phyloP scores from a whole-genome alignment of 2,113 vertebrate species.

The Ornithorhynchus anatinus region DNA sequence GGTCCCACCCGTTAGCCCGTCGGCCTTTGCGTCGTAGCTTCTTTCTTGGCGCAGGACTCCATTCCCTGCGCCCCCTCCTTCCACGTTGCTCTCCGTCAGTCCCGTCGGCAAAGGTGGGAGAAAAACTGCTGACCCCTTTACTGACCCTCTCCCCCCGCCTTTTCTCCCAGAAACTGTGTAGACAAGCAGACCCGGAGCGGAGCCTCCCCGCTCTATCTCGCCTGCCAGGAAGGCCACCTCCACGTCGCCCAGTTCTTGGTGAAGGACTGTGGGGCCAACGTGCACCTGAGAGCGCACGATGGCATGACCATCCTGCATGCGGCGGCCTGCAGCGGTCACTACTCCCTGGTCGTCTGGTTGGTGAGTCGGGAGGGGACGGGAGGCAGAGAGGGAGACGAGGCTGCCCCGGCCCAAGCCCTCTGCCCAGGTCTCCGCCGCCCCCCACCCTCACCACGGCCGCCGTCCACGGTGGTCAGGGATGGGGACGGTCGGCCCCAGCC shows the following conservation, averaged over 20 bases:
- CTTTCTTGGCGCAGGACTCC: no score
- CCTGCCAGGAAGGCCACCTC: slow-evolving; percentile 85
- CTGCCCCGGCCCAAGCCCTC: background rate
- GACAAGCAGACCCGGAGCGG: slow-evolving; percentile 74
- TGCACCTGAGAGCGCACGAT: slow-evolving; percentile 77
- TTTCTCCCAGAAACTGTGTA: slow-evolving; percentile 64
- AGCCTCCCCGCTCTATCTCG: slow-evolving; percentile 82
- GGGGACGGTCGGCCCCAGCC: no score
- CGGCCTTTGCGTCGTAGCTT: no score
- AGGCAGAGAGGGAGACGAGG: background rate
- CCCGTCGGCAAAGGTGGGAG: no score
- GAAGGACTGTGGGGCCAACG: slow-evolving; percentile 72
- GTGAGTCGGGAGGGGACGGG: slow-evolving; percentile 47
- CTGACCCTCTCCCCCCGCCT: background rate
- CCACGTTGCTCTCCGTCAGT: no score
- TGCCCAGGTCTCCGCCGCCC: background rate
- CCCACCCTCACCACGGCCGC: background rate
- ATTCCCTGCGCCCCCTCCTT: no score
- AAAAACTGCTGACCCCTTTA: background rate
- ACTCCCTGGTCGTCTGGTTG: slow-evolving; percentile 80
- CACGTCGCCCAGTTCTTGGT: slow-evolving; percentile 78
- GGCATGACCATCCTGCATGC: slow-evolving; percentile 84
- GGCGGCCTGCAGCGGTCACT: slow-evolving; percentile 79
- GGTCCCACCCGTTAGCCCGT: no score
- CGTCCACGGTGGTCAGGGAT: no score